These are phyloP conservation scores for Rana temporaria DNA, from an alignment of 2,113 vertebrate species.

Conservation along the genomic window DNA sequence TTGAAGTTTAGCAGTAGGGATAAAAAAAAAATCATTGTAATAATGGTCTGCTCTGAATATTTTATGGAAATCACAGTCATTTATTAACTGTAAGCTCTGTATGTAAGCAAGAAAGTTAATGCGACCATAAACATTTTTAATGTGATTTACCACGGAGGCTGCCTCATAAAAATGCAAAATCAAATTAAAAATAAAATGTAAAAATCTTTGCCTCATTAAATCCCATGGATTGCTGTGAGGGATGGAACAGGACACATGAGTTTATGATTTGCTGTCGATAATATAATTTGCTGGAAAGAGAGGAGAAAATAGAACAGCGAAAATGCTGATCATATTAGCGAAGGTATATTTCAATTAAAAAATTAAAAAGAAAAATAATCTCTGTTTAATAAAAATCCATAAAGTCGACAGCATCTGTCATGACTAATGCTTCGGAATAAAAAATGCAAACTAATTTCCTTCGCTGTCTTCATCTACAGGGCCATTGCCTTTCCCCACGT, in stretches of 20 bases:
- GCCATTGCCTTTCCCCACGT: slow-evolving; percentile 2
- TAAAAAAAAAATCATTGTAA: slow-evolving; percentile 75
- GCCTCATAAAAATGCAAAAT: slow-evolving; percentile 78
- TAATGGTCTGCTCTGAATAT: slow-evolving; percentile 80
- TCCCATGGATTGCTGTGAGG: slow-evolving; percentile 62
- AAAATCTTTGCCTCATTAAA: slow-evolving; percentile 75
- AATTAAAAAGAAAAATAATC: slow-evolving; percentile 58
- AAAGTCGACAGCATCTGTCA: background rate
- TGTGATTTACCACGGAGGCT: slow-evolving; percentile 73
- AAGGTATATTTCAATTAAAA: slow-evolving; percentile 48
- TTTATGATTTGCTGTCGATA: slow-evolving; percentile 59
- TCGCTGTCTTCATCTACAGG: background rate
- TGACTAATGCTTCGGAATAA: slow-evolving; percentile 53
- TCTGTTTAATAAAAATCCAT: slow-evolving; percentile 42
- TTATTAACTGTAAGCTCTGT: slow-evolving; percentile 72
- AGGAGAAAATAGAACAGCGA: slow-evolving; percentile 20
- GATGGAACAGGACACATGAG: slow-evolving; percentile 54
- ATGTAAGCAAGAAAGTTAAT: slow-evolving; percentile 73
- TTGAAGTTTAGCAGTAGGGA: slow-evolving; percentile 76
- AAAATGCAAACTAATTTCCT: slow-evolving; percentile 41
- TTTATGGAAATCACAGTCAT: slow-evolving; percentile 80
- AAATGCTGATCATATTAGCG: slow-evolving; percentile 20
- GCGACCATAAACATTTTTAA: slow-evolving; percentile 75
- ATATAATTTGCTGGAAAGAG: slow-evolving; percentile 57
- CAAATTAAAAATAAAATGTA: slow-evolving; percentile 78